These are phyloP conservation scores for Montifringilla adamsi DNA, from an alignment of 2,113 vertebrate species.

Conservation along the genomic window DNA sequence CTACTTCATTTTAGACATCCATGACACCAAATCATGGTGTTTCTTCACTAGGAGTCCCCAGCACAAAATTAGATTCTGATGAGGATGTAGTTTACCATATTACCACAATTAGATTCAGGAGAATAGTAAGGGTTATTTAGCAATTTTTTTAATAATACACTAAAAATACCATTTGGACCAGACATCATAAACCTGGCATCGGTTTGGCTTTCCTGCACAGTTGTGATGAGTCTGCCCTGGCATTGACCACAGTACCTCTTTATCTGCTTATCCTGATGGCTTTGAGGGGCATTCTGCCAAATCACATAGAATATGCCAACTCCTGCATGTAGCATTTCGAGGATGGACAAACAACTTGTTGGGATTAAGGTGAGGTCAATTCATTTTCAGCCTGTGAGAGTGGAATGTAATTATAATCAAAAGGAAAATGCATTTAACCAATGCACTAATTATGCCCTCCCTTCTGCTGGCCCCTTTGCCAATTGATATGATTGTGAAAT, in stretches of 20 bases:
- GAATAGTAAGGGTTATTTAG: neutral
- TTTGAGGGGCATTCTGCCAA: neutral
- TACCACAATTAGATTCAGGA: neutral
- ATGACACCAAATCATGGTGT: neutral
- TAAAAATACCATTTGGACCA: neutral
- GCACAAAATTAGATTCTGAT: neutral
- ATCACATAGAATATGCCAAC: neutral
- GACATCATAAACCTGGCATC: neutral
- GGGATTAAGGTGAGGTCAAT: neutral
- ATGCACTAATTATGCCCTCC: neutral
- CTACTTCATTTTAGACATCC: neutral
- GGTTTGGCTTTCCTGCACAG: neutral
- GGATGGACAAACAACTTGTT: neutral
- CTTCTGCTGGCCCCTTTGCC: neutral
- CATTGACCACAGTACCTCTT: neutral
- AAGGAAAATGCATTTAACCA: neutral
- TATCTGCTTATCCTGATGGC: neutral
- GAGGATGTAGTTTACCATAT: neutral
- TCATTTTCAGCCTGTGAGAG: neutral
- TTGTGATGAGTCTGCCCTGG: neutral
- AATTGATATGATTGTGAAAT: neutral
- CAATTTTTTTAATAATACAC: neutral
- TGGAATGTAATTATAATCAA: neutral
- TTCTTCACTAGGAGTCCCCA: neutral
- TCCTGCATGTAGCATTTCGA: neutral